Conservation (phyloP, 1,140 invertebrate species). For the Drosophila albomicans region DNA sequence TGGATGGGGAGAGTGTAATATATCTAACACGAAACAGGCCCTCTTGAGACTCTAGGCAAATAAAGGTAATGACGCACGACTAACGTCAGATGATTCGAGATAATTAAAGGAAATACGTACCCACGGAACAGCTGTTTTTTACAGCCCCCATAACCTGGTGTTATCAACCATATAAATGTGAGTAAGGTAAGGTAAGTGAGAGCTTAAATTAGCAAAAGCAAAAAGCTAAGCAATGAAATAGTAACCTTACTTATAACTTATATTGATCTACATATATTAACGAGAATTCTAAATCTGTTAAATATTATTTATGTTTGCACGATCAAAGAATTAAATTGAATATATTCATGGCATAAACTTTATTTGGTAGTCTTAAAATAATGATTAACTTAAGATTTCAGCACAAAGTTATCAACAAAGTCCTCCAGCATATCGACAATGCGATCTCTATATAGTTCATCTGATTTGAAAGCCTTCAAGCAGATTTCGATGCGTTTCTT, state of each 20-base stretch:
- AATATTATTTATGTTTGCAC: too few species aligned
- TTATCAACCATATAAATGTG: too few species aligned
- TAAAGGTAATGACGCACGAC: not conserved
- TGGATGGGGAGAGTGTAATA: not conserved
- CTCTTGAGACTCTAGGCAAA: not conserved
- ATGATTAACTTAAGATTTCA: constrained; percentile 30
- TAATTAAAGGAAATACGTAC: not conserved
- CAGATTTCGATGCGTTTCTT: constrained; percentile 85
- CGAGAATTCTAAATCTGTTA: too few species aligned
- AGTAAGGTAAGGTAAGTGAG: too few species aligned
- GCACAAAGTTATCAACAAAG: constrained; percentile 85
- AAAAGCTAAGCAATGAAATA: too few species aligned
- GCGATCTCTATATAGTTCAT: constrained; percentile 81
- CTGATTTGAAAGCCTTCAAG: constrained; percentile 83
- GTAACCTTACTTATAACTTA: too few species aligned
- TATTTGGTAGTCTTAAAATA: not conserved
- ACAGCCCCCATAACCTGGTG: too few species aligned
- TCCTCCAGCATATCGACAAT: constrained; percentile 85
- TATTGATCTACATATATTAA: too few species aligned
- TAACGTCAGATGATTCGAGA: not conserved
- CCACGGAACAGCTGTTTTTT: not conserved
- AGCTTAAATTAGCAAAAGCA: too few species aligned
- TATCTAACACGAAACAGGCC: not conserved
- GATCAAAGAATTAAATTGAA: too few species aligned
- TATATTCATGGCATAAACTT: too few species aligned